phyloP scores from a whole-genome alignment of 2,113 vertebrate species.

The Coryphaenoides rupestris region DNA sequence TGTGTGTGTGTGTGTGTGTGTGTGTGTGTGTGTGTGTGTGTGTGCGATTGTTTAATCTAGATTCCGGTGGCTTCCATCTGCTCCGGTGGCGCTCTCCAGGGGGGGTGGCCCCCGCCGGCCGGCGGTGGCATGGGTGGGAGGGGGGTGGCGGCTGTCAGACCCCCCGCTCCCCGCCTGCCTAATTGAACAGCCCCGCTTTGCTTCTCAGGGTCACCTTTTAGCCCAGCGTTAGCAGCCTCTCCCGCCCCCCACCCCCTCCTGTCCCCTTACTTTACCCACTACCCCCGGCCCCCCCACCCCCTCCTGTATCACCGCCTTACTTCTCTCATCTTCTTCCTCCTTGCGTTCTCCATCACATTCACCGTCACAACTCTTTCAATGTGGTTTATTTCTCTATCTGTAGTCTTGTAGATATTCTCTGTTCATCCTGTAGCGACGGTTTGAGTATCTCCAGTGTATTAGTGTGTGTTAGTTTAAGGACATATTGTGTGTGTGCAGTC shows the following conservation, averaged over 20 bases:
- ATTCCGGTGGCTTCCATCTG: slow-evolving; percentile 58
- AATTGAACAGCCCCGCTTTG: slow-evolving; percentile 50
- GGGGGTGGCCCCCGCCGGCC: slow-evolving; percentile 53
- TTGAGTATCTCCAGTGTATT: no score
- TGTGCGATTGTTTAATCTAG: slow-evolving; percentile 57
- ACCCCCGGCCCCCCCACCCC: neutral
- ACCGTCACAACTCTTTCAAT: neutral
- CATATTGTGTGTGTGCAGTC: no score
- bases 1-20: no score
- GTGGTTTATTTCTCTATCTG: neutral
- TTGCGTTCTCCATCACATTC: slow-evolving; percentile 5
- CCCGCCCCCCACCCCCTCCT: neutral
- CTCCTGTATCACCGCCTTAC: neutral
- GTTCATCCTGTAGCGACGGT: no score
- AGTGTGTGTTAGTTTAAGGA: no score
- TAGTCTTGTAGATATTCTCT: no score
- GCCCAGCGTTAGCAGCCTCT: slow-evolving; percentile 22
- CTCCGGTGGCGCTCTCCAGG: slow-evolving; percentile 52
- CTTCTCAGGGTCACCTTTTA: slow-evolving; percentile 63
- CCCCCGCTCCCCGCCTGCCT: slow-evolving; percentile 52
- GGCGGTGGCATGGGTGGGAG: no score
- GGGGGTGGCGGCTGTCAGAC: slow-evolving; percentile 55
- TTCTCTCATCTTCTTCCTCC: neutral
- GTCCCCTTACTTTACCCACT: neutral
- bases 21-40: no score